A percentile compares a stretch with the other conserved stretches of the same genome.
phyloP scores from a whole-genome alignment of 2,888 invertebrate species.

The Miltochrista miniata region DNA sequence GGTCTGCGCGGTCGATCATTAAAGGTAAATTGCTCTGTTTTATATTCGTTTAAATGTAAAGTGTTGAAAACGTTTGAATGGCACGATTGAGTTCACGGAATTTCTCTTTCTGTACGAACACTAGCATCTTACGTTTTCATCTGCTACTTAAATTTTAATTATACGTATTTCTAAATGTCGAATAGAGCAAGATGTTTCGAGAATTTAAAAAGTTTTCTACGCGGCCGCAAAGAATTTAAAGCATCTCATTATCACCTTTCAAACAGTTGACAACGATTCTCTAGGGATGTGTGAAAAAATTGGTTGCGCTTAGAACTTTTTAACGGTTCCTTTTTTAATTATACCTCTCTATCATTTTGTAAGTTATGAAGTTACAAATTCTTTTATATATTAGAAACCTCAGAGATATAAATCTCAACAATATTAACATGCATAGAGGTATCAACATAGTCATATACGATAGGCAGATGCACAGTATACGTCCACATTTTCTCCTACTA shows the following conservation, averaged over 20 bases:
- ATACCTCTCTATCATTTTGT: too few relatives aligned
- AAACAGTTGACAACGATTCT: slow-evolving; percentile 10
- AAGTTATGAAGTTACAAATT: too few relatives aligned
- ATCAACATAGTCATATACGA: too few relatives aligned
- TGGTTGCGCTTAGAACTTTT: too few relatives aligned
- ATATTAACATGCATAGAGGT: too few relatives aligned
- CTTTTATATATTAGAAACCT: too few relatives aligned
- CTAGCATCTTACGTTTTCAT: too few relatives aligned
- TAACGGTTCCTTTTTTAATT: neutral
- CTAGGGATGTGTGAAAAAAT: slow-evolving; percentile 1
- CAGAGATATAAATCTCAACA: too few relatives aligned
- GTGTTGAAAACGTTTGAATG: slow-evolving; percentile 61
- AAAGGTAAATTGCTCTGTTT: slow-evolving; percentile 75
- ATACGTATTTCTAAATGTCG: slow-evolving; percentile 1
- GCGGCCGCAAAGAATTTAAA: slow-evolving; percentile 19
- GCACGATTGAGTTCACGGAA: slow-evolving; percentile 45
- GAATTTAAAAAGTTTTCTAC: slow-evolving; percentile 19
- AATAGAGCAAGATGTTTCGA: slow-evolving; percentile 12
- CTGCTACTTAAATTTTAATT: too few relatives aligned
- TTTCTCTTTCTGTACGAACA: slow-evolving; percentile 24
- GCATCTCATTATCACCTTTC: slow-evolving; percentile 22
- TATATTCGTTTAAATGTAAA: slow-evolving; percentile 70
- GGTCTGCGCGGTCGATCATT: slow-evolving; percentile 72
- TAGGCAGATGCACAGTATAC: too few relatives aligned
- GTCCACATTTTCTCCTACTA: too few relatives aligned